Evolutionary conservation across 2,888 invertebrate genomes (phyloP), one percentile per base, ranked within the genome.

Genomic region (Sphaerophoria taeniata): DNA sequence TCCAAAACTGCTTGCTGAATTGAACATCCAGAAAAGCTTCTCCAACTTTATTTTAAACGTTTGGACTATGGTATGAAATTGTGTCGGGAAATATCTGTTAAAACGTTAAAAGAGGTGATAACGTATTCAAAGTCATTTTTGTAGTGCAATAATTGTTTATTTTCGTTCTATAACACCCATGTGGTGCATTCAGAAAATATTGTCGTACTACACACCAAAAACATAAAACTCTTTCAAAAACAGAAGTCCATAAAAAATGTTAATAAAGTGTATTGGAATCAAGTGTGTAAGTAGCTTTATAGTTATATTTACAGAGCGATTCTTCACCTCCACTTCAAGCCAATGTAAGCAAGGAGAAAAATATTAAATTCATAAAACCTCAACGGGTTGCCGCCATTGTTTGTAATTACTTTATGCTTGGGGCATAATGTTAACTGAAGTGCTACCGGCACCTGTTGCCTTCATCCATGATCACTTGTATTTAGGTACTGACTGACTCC

Each of bases 401-500:
- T 86, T 86, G 82, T 86, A 86, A 86, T 86, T 86, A 86, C 86
- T 86, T 86, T 86, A 86, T 86, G 86, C 86, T 82, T 86, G 74
- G 77, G 82, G 67, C 86, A 74, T 86, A 86, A 86, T 86, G 82
- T 81, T 82, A 82, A 86, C 86, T 86, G 86, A 82, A 82, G 86
- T 82, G 73, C 86, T 82, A 82, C 82, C 81, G 85, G 77, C 85
- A 85, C 85, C 85, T 85, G 85, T 85, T 85, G 85, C 65, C 80
- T 24, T 60, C 60, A 60, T 72, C 61, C 76, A 74, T 70, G 84
- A 84, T 80, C 67, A 67, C 31, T 53, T 24, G 24, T 24, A 24
- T 24, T 24, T 24, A 1, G 24, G 43, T 11, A 9, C 12, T 43
- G 34, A 53, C 67, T 67, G 56, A n/a, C 6, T 47, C 43, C 11